Percentiles rank a stretch among this genome's conserved stretches.
These are phyloP conservation scores for Ivindomyrus marchei DNA, from an alignment of 2,113 vertebrate genomes.

Conservation along the genomic window DNA sequence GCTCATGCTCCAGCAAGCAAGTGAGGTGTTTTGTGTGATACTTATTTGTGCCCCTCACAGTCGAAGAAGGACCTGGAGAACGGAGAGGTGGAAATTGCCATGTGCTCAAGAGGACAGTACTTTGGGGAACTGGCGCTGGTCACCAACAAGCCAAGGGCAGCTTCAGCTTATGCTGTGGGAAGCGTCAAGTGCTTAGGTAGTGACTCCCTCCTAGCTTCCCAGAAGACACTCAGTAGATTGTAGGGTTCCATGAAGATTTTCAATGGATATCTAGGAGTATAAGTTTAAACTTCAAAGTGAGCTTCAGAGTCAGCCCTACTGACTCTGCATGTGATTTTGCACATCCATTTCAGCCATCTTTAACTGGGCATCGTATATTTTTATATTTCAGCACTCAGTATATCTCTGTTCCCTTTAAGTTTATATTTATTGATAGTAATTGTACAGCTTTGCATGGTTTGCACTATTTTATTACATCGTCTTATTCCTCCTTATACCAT, in stretches of 20 bases:
- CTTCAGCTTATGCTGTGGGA: constrained; percentile 92
- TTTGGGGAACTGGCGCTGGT: constrained; percentile 96
- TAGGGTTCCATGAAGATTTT: not conserved
- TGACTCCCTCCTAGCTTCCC: not conserved
- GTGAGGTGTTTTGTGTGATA: not conserved
- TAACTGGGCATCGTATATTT: not conserved
- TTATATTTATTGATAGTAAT: not conserved
- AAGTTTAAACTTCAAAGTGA: not conserved
- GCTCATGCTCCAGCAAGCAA: not conserved
- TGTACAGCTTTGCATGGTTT: not conserved
- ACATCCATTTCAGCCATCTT: not conserved
- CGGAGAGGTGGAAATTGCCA: constrained; percentile 84
- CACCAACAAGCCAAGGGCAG: constrained; percentile 94
- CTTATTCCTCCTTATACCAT: not conserved
- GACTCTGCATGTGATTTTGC: not conserved
- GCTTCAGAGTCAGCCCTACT: not conserved
- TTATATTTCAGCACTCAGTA: not conserved
- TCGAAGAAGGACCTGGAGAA: constrained; percentile 64
- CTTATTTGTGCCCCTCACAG: constrained; percentile 32
- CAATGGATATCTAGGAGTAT: not conserved
- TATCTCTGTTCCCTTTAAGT: not conserved
- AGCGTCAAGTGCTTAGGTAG: constrained; percentile 96
- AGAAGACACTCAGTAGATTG: not conserved
- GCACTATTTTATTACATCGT: not conserved
- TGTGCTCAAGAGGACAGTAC: constrained; percentile 88